Evolutionary conservation across 2,888 invertebrate genomes (phyloP), one percentile per base, ranked within the genome.

Genomic region (Polymixis lichenea): DNA sequence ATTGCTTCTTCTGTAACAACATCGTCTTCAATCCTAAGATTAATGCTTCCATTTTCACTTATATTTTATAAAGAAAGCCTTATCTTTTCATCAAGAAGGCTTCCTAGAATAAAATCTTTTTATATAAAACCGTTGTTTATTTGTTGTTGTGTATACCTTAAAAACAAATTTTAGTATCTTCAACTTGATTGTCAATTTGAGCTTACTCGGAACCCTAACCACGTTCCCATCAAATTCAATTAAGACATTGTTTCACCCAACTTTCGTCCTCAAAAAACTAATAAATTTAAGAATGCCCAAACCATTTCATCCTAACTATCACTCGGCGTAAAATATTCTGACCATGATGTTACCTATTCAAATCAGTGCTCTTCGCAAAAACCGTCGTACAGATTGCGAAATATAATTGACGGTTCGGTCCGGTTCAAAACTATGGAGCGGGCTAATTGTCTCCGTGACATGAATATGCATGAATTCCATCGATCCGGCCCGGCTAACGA

Each of bases 391-490:
- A 88, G 88, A 91, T 91, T 91, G 91, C 89, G 90, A 92, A 92
- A 93, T 94, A 94, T 95, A 94, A 95, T 95, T 94, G 95, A 92
- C 91, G 90, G 92, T 89, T 89, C 88, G 91, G 87, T 90, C 91
- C 90, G 88, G 88, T 88, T 88, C 88, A 87, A 88, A 88, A 88
- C 88, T 88, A 88, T 88, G 88, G 88, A 88, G 84, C 82, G 80
- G 78, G 90, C 94, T 95, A 95, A 95, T 95, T 95, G 94, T 92
- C 92, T 92, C 91, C 91, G 90, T 91, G 90, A 80, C 75, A 78
- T 93, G 95, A 95, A 95, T 95, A 95, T 95, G 93, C 83, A 95
- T 95, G 95, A 93, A 91, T 32, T 71, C 76, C 81, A 91, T 92
- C 92, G 94, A 94, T 88, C 88, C 83, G 55, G n/a, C 32, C 65